Evolutionary conservation across 2,888 invertebrate genomes (phyloP).

Genomic region (Perizoma affinitatum): DNA sequence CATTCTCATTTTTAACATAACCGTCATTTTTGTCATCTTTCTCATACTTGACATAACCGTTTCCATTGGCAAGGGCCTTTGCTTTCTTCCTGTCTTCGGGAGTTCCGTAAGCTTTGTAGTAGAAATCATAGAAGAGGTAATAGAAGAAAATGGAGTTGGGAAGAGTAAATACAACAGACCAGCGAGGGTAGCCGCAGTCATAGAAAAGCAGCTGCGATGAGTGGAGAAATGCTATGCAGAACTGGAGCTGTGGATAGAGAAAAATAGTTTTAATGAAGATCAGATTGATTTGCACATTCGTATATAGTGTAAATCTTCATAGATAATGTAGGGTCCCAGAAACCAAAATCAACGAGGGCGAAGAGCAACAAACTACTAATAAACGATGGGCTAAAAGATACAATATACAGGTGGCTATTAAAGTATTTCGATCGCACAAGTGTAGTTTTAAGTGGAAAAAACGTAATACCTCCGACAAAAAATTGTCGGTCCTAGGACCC

Average conservation of each 20-base stretch:
- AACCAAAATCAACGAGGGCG: too few species aligned
- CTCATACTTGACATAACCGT: conserved; percentile 40
- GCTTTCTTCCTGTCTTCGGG: conserved; percentile 57
- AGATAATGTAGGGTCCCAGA: too few species aligned
- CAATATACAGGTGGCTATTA: too few species aligned
- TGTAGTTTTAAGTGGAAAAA: too few species aligned
- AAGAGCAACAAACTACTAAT: too few species aligned
- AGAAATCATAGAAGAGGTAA: conserved; percentile 95
- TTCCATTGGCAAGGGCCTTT: conserved; percentile 42
- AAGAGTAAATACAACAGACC: conserved; percentile 92
- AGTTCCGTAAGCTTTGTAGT: conserved; percentile 89
- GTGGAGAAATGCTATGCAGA: conserved; percentile 94
- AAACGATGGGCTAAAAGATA: too few species aligned
- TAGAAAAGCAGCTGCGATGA: conserved; percentile 92
- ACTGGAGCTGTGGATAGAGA: conserved; percentile 88
- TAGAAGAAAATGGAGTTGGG: conserved; percentile 97
- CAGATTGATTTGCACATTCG: too few species aligned
- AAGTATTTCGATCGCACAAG: too few species aligned
- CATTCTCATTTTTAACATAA: conserved; percentile 22
- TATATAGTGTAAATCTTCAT: too few species aligned
- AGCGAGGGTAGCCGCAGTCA: conserved; percentile 95
- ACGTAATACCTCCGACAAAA: too few species aligned
- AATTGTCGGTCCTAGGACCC: too few species aligned
- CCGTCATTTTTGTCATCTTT: conserved; percentile 34
- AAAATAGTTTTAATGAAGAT: not conserved